Conservation (phyloP, 2,797 vertebrate genomes). For the Apogon talboti region DNA sequence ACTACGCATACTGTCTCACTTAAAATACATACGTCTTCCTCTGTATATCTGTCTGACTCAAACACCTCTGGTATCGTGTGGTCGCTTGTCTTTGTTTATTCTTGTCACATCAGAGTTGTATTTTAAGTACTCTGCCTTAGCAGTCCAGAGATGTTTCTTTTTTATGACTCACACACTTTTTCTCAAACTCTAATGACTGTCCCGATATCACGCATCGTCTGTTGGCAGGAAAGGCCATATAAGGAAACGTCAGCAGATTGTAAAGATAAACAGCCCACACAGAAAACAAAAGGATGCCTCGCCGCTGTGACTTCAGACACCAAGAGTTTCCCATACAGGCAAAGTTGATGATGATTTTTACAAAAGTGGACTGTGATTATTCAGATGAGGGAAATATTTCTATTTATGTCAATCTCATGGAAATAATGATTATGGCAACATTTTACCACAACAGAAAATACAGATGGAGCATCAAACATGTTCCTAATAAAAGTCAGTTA, state of each 20-base stretch:
- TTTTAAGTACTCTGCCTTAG: slow-evolving; percentile 35
- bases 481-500: background rate
- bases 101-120: slow-evolving; percentile 23
- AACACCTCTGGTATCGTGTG: too few relatives aligned
- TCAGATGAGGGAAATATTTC: slow-evolving; percentile 39
- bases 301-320: slow-evolving; percentile 37
- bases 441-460: background rate
- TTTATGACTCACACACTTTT: slow-evolving; percentile 39
- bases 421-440: background rate
- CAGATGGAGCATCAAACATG: background rate
- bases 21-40: slow-evolving; percentile 27
- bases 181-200: slow-evolving; percentile 52
- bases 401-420: background rate
- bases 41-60: background rate
- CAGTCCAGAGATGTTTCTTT: slow-evolving; percentile 13
- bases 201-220: slow-evolving; percentile 58
- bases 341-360: background rate
- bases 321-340: slow-evolving; percentile 31
- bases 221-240: slow-evolving; percentile 75
- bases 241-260: slow-evolving; percentile 62
- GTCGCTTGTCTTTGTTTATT: slow-evolving; percentile 9
- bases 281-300: slow-evolving; percentile 44
- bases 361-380: slow-evolving; percentile 27
- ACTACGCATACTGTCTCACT: slow-evolving; percentile 20
- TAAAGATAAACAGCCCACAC: slow-evolving; percentile 67